Base-by-base conservation (phyloP, 2,888 invertebrate species). In the Spilarctia lutea region DNA sequence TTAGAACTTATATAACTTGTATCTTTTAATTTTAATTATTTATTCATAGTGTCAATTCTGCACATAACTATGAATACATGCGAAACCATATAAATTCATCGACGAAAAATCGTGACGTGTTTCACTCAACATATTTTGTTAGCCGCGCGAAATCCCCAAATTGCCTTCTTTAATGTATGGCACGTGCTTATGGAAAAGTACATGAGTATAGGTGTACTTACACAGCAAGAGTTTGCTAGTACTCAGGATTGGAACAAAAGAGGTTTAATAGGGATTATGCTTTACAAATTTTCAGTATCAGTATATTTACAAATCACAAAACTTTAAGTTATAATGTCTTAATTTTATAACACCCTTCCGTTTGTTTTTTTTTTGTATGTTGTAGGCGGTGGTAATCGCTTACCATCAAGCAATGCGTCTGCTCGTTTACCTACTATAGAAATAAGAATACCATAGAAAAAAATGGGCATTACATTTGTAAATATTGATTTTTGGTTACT, bases 111-210 rank as follows among this genome's bases (percentile, higher is more conserved):
- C 76, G 48, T 66, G 71, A 74, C 78, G 65, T 81, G 79, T 84
- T 81, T 76, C 81, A 76, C 78, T 77, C 78, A 79, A 78, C 80
- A 84, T 81, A 79, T 86, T 79, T 81, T 86, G 86, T 82, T 79
- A 84, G 83, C 81, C 82, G 73, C 79, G 85, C 85, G 82, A 81
- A 87, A 86, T 82, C 60, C 78, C 76, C 71, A 83, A 87, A 90
- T 90, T 90, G 87, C 80, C 88, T 90, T 90, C 90, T 90, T 90
- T 90, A 90, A 80, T 81, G 75, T 79, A 81, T 45, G 82, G 86
- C 90, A 90, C 90, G 90, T 76, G 80, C 84, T 79, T 80, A 81
- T 79, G 81, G 83, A 83, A 77, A 79, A 88, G 88, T 88, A 89
- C 75, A 71, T 73, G 76, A 81, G 77, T 78, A 75, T 79, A 81